Percentiles rank a stretch among this genome's conserved stretches.
These are phyloP conservation scores for Lacerta bilineata DNA, from an alignment of 2,797 vertebrate genomes.

Conservation along the genomic window DNA sequence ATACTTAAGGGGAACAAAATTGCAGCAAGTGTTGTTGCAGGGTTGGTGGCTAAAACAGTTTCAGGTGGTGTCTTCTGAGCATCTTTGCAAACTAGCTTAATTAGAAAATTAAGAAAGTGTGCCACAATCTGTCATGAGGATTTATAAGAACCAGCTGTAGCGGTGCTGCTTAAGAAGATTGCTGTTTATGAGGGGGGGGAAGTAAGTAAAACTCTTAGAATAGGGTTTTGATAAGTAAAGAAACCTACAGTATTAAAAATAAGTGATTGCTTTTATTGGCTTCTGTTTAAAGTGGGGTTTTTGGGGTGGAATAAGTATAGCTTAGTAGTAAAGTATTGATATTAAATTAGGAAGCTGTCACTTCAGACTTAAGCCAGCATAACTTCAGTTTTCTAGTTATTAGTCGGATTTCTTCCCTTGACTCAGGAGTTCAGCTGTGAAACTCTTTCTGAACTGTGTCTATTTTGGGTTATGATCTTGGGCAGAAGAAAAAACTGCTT, in stretches of 20 bases:
- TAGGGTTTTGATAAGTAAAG: fast-evolving
- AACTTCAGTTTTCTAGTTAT: not conserved
- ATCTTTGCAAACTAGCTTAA: constrained; percentile 28
- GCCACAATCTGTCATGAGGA: not conserved
- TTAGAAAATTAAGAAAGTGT: constrained; percentile 46
- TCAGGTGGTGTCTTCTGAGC: fast-evolving
- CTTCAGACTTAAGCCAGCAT: not conserved
- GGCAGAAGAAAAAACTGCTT: not conserved
- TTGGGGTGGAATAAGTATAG: too few relatives aligned
- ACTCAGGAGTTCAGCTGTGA: not conserved
- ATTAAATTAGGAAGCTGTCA: not conserved
- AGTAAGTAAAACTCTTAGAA: not conserved
- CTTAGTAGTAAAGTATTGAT: not conserved
- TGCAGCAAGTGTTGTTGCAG: fast-evolving
- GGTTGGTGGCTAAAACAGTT: not conserved
- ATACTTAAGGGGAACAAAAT: not conserved
- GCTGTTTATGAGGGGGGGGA: fast-evolving
- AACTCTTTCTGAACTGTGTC: not conserved
- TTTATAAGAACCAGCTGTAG: constrained; percentile 37
- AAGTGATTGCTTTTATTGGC: not conserved
- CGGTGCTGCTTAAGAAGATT: fast-evolving
- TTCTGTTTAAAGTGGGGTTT: not conserved
- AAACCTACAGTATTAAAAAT: not conserved
- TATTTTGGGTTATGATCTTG: not conserved
- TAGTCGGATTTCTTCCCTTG: not conserved